These are phyloP conservation scores for Pinna nobilis DNA, from an alignment of 1,140 invertebrate genomes.

Conservation along the genomic window DNA sequence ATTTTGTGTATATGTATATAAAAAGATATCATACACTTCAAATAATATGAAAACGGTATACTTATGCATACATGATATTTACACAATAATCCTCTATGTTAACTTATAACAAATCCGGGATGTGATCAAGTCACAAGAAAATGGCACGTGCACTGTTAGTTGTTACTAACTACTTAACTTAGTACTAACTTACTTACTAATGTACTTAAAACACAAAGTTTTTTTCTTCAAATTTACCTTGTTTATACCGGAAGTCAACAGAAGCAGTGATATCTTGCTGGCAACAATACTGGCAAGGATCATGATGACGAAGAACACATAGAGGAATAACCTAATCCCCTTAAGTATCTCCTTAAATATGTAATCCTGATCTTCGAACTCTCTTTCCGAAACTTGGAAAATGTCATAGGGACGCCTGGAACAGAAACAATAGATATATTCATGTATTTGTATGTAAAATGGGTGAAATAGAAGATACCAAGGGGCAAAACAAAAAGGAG, in stretches of 20 bases:
- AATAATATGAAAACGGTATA: not conserved
- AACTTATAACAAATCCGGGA: too few relatives aligned
- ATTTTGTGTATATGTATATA: too few relatives aligned
- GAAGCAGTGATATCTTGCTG: slow-evolving; percentile 60
- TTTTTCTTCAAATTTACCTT: slow-evolving; percentile 46
- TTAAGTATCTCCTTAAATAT: slow-evolving; percentile 69
- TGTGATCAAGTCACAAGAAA: too few relatives aligned
- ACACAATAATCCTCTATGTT: too few relatives aligned
- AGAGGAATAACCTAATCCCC: slow-evolving; percentile 59
- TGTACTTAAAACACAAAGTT: not conserved
- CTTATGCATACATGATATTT: not conserved
- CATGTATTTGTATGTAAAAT: too few relatives aligned
- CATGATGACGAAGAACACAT: slow-evolving; percentile 56
- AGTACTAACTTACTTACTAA: not conserved
- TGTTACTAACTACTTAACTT: too few relatives aligned
- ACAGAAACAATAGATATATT: too few relatives aligned
- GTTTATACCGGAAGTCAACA: slow-evolving; percentile 63
- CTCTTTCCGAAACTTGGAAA: slow-evolving; percentile 66
- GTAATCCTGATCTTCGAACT: slow-evolving; percentile 62
- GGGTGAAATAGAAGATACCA: too few relatives aligned
- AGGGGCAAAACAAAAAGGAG: too few relatives aligned
- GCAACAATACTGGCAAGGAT: slow-evolving; percentile 59
- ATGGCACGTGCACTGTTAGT: too few relatives aligned
- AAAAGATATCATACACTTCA: too few relatives aligned
- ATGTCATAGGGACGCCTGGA: slow-evolving; percentile 67